Conservation (phyloP, 2,797 vertebrate genomes). For the Sebastiscus tertius region DNA sequence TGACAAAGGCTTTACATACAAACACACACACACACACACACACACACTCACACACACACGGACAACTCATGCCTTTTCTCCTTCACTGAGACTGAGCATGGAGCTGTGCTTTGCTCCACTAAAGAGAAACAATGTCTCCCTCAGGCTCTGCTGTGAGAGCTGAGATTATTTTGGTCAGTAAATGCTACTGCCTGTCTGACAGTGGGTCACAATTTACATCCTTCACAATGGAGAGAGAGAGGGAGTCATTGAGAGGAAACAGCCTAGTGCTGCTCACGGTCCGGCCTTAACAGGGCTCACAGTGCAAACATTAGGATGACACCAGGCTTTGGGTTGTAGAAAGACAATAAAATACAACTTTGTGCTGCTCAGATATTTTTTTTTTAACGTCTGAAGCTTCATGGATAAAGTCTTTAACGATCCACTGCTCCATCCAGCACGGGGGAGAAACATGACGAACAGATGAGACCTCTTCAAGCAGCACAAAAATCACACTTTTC, state of each 20-base stretch:
- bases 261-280: conserved; percentile 36
- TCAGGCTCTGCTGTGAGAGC: conserved; percentile 63
- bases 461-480: conserved; percentile 51
- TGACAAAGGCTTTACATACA: conserved; percentile 70
- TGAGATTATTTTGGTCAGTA: conserved; percentile 71
- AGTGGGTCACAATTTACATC: conserved; percentile 62
- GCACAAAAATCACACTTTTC: conserved; percentile 63
- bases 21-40: conserved; percentile 19
- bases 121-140: conserved; percentile 51
- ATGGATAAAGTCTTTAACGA: conserved; percentile 26
- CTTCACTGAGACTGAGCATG: conserved; percentile 49
- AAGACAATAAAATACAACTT: conserved; percentile 38
- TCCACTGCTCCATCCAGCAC: conserved; percentile 45
- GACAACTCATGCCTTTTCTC: conserved; percentile 62
- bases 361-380: conserved; percentile 31
- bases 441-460: conserved; percentile 15
- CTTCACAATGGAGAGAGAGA: conserved; percentile 54
- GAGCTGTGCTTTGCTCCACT: conserved; percentile 56
- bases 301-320: conserved; percentile 65
- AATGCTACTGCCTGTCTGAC: conserved; percentile 64
- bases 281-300: conserved; percentile 46
- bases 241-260: conserved; percentile 51
- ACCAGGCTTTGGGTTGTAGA: conserved; percentile 46
- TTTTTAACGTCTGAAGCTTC: conserved; percentile 6
- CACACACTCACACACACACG: conserved; percentile 39